phyloP scores from a whole-genome alignment of 2,113 vertebrate genomes.

The Meleagris gallopavo region DNA sequence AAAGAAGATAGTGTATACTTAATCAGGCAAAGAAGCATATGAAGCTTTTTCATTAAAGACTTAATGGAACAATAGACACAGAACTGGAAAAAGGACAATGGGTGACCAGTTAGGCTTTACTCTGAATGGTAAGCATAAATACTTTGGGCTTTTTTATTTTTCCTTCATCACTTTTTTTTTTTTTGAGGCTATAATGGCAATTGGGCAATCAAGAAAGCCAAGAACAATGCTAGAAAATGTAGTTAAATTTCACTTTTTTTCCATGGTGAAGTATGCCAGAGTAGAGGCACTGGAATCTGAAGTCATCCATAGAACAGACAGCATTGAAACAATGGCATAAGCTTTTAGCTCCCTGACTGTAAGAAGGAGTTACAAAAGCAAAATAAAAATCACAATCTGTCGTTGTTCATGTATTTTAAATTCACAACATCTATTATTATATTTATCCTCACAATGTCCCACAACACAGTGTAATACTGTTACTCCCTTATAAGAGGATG shows the following conservation, averaged over 20 bases:
- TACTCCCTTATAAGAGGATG: not conserved
- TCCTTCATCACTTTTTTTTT: not conserved
- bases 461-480: not conserved
- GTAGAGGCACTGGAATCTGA: not conserved
- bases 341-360: not conserved
- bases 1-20: conserved; percentile 59
- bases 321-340: not conserved
- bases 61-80: conserved; percentile 28
- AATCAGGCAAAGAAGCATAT: conserved; percentile 66
- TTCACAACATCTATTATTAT: not conserved
- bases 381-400: not conserved
- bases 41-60: conserved; percentile 52
- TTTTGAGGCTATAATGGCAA: not conserved
- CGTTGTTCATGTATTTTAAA: fast-evolving
- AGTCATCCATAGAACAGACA: not conserved
- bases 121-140: not conserved
- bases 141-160: not conserved
- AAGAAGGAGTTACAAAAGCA: not conserved
- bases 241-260: not conserved
- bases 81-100: not conserved
- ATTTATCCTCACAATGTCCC: not conserved
- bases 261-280: not conserved
- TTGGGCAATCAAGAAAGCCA: not conserved
- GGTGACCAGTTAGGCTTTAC: not conserved
- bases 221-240: not conserved